Evolutionary conservation across 1,140 invertebrate genomes (phyloP).

Genomic region (Dendroctonus valens): DNA sequence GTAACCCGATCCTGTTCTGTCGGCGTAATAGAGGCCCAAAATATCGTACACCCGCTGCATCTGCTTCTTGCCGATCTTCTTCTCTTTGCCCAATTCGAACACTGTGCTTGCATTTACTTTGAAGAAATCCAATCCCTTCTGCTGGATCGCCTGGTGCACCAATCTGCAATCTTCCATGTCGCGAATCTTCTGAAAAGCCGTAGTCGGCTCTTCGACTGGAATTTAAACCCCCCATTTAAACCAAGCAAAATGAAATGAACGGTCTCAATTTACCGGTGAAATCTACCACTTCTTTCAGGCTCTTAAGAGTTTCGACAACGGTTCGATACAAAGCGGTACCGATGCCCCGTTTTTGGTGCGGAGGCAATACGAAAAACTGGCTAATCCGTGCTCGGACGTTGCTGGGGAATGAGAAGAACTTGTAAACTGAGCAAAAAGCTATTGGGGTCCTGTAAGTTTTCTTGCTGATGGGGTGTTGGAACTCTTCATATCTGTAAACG

Average conservation of each 20-base stretch:
- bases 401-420: slow-evolving; percentile 91
- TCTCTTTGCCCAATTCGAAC: slow-evolving; percentile 25
- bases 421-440: slow-evolving; percentile 90
- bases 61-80: slow-evolving; percentile 41
- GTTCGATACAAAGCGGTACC: slow-evolving; percentile 62
- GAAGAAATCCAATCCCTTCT: slow-evolving; percentile 15
- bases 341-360: slow-evolving; percentile 82
- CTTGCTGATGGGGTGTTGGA: slow-evolving; percentile 60
- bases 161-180: slow-evolving; percentile 37
- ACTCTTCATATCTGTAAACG: slow-evolving; percentile 77
- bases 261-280: slow-evolving; percentile 35
- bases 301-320: slow-evolving; percentile 26
- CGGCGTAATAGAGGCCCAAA: slow-evolving; percentile 32
- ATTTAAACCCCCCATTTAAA: slow-evolving; percentile 4
- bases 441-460: slow-evolving; percentile 69
- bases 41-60: slow-evolving; percentile 40
- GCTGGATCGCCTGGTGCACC: slow-evolving; percentile 29
- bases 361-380: slow-evolving; percentile 87
- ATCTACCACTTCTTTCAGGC: slow-evolving; percentile 33
- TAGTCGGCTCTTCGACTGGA: slow-evolving; percentile 42
- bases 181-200: slow-evolving; percentile 39
- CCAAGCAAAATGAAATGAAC: neutral
- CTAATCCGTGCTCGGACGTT: slow-evolving; percentile 85
- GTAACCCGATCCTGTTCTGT: slow-evolving; percentile 11
- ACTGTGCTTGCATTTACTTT: slow-evolving; percentile 25